These are phyloP conservation scores for Venusia cambrica DNA, from an alignment of 2,888 invertebrate genomes.

Conservation along the genomic window DNA sequence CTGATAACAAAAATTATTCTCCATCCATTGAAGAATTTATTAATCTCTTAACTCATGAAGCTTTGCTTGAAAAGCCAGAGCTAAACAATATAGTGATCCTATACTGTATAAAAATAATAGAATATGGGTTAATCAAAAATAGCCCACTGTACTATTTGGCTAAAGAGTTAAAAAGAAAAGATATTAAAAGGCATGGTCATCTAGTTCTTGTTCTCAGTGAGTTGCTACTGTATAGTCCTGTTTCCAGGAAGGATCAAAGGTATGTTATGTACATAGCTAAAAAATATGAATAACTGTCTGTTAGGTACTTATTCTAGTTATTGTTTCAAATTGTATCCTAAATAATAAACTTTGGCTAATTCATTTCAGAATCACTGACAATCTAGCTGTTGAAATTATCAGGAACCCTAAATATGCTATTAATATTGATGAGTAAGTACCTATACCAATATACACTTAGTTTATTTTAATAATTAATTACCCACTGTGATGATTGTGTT, in stretches of 20 bases:
- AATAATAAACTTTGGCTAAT: no score
- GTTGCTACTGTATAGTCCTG: slow-evolving; percentile 69
- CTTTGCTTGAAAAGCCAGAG: slow-evolving; percentile 40
- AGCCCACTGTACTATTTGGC: slow-evolving; percentile 56
- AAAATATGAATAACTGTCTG: no score
- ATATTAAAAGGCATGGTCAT: slow-evolving; percentile 41
- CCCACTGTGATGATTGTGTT: neutral
- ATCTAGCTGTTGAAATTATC: slow-evolving; percentile 48
- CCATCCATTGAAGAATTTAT: slow-evolving; percentile 65
- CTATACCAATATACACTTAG: neutral
- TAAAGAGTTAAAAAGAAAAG: slow-evolving; percentile 18
- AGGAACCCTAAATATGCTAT: slow-evolving; percentile 40
- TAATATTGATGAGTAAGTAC: slow-evolving; percentile 41
- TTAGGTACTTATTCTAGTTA: no score
- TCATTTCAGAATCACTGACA: slow-evolving; percentile 58
- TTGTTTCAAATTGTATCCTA: no score
- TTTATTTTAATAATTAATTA: neutral
- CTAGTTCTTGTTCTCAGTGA: slow-evolving; percentile 64
- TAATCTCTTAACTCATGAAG: slow-evolving; percentile 52
- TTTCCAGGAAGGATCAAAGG: slow-evolving; percentile 79
- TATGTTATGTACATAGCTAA: no score
- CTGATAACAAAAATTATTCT: slow-evolving; percentile 59
- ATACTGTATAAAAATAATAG: slow-evolving; percentile 61
- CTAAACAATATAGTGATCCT: slow-evolving; percentile 53
- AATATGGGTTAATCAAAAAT: slow-evolving; percentile 55